Evolutionary conservation across 2,797 vertebrate genomes (phyloP), one percentile per base, ranked within the genome.

Genomic region (Rhynchotus rufescens): DNA sequence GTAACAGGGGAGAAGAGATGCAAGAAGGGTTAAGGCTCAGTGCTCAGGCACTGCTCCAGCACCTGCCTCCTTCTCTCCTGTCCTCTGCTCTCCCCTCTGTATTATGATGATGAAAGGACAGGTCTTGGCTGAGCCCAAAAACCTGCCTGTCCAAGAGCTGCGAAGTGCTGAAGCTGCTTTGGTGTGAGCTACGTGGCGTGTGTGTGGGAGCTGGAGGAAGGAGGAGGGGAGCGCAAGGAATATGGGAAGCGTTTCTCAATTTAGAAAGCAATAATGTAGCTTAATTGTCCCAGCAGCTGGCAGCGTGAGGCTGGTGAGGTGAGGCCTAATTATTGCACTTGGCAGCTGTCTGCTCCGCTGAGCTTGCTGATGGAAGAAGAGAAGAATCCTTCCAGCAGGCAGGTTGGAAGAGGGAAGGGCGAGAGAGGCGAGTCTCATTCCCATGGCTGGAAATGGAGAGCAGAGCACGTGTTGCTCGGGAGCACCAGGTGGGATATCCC

Each of bases 271-370:
- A 79, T 54, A 73, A 81, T 19, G 8, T 20, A 47, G 67, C 60
- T 64, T 86, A 84, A 78, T 62, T 40, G 69, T 34, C 32, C 57
- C 64, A 56, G 91, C 88, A 94, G 91, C 93, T 94, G 93, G 79
- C 88, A 79, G 79, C 0, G 65, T 52, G 14, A 67, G 75, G 84
- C 75, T 1, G 82, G 71, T 9, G 91, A 91, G 91, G 93, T 89
- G 91, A 94, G 93, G 82, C 62, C 79, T 76, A 60, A 82, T 90
- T 79, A 94, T 67, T 83, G 61, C 45, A 61, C 74, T 89, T 91
- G 85, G 82, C 93, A 91, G 91, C 60, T 90, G 88, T 62, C 78
- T 90, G 22, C 79, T 88, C 64, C 22, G 36, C 78, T 56, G 64
- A 8, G 36, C 26, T 3, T 5, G 62, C 4, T 25, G 57, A 57